These are phyloP conservation scores for Morpho helenor DNA, from an alignment of 2,888 invertebrate genomes.

Conservation along the genomic window DNA sequence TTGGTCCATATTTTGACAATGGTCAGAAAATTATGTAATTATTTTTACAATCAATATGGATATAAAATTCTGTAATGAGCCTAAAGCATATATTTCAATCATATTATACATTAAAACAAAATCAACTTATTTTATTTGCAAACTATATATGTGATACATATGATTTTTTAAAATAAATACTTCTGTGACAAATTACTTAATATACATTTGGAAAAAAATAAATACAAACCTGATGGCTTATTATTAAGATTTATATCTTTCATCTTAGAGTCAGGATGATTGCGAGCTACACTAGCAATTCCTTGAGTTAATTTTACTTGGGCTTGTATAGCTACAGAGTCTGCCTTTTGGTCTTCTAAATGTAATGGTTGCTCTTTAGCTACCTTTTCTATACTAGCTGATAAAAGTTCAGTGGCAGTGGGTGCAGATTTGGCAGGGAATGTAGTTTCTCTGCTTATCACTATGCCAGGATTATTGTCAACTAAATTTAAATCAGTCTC, in stretches of 20 bases:
- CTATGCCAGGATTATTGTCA: conserved; percentile 40
- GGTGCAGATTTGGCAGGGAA: conserved; percentile 40
- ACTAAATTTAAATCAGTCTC: conserved; percentile 38
- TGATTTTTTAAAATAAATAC: no score
- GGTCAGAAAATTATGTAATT: no score
- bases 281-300: conserved; percentile 57
- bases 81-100: no score
- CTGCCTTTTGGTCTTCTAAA: conserved; percentile 42
- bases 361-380: conserved; percentile 48
- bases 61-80: no score
- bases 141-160: no score
- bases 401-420: conserved; percentile 61
- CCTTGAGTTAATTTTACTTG: conserved; percentile 70
- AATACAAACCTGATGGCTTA: conserved; percentile 57
- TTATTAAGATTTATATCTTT: conserved; percentile 70
- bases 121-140: no score
- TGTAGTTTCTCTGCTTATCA: conserved; percentile 41
- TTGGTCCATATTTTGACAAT: no score
- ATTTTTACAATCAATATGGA: no score
- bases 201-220: background rate
- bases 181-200: no score
- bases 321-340: conserved; percentile 61
- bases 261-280: conserved; percentile 63
- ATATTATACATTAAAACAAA: no score
- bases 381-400: conserved; percentile 67